A percentile compares a stretch with the other conserved stretches of the same genome.
phyloP scores from a whole-genome alignment of 2,113 vertebrate species.

The Ranitomeya variabilis region DNA sequence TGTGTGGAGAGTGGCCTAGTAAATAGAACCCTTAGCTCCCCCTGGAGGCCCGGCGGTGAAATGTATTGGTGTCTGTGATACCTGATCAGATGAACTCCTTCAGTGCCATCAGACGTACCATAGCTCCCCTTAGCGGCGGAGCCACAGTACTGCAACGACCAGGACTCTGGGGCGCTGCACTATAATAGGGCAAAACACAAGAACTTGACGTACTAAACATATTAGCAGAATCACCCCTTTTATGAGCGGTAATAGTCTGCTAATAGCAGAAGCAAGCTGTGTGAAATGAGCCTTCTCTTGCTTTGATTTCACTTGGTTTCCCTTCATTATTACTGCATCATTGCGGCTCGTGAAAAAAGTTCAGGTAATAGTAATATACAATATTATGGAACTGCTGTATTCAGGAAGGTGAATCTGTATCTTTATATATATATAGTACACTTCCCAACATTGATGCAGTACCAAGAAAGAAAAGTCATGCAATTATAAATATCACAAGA shows the following conservation, averaged over 20 bases:
- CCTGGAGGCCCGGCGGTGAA: no score
- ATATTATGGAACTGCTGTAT: not conserved
- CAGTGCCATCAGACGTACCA: no score
- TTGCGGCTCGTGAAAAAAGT: not conserved
- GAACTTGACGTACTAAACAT: not conserved
- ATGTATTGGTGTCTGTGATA: no score
- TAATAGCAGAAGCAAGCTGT: not conserved
- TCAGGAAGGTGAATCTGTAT: not conserved
- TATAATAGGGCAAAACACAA: not conserved
- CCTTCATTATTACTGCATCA: not conserved
- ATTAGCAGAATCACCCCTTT: not conserved
- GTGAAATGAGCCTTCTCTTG: not conserved
- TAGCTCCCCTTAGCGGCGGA: no score
- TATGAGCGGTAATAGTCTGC: not conserved
- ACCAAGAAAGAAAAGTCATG: no score
- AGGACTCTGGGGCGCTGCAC: no score
- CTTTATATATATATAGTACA: not conserved
- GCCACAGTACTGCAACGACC: no score
- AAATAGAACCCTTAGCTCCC: no score
- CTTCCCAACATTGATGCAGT: no score
- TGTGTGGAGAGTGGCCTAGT: no score
- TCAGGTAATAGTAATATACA: not conserved
- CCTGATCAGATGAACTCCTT: no score
- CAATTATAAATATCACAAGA: no score
- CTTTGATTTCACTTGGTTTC: not conserved